These are phyloP conservation scores for Drosophila trichaetosa DNA, from an alignment of 2,888 invertebrate genomes.

Conservation along the genomic window DNA sequence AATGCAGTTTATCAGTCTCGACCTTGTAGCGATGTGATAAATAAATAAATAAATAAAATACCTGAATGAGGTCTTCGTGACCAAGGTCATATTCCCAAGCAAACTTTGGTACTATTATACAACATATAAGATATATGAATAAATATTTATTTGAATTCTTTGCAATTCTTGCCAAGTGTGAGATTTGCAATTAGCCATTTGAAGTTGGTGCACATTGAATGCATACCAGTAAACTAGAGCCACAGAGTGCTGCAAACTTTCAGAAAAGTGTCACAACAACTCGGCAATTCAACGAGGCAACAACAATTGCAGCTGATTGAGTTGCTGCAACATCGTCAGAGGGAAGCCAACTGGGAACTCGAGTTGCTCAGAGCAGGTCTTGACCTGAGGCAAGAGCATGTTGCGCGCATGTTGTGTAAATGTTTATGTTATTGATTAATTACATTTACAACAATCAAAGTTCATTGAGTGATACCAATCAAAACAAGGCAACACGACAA, in stretches of 20 bases:
- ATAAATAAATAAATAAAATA: neutral
- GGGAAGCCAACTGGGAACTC: neutral
- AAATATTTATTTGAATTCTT: neutral
- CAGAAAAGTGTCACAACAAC: conserved; percentile 1
- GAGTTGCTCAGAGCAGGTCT: conserved; percentile 2
- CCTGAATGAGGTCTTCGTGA: neutral
- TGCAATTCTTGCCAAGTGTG: neutral
- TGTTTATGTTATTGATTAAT: conserved; percentile 80
- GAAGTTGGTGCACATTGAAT: conserved; percentile 6
- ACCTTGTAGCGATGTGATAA: no score
- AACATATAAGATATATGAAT: neutral
- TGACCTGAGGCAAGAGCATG: conserved; percentile 7
- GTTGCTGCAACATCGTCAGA: conserved; percentile 29
- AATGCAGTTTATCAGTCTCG: neutral
- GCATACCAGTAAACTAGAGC: neutral
- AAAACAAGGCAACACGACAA: conserved; percentile 67
- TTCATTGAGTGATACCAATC: conserved; percentile 81
- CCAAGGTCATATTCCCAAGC: neutral
- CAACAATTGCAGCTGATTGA: conserved; percentile 66
- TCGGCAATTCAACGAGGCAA: conserved; percentile 13
- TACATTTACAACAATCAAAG: conserved; percentile 79
- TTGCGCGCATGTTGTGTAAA: conserved; percentile 59
- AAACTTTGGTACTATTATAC: fast-evolving
- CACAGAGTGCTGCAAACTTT: neutral
- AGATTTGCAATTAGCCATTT: conserved; percentile 16